Conservation (phyloP, 2,888 invertebrate genomes). For the Uropetala carovei region DNA sequence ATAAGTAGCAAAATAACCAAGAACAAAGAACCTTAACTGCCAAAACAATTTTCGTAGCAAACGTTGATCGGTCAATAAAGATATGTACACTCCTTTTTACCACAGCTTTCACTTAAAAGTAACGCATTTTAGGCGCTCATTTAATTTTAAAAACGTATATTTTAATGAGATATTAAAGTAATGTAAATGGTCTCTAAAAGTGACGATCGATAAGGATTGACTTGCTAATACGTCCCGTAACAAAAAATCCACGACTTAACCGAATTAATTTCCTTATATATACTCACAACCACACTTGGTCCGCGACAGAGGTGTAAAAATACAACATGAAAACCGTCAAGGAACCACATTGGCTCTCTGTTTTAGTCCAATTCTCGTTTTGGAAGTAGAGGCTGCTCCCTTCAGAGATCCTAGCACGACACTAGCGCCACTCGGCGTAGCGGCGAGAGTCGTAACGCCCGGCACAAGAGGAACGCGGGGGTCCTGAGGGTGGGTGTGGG, state of each 20-base stretch:
- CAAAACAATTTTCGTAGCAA: constrained; percentile 39
- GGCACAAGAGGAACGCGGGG: constrained; percentile 32
- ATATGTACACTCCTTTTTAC: constrained; percentile 57
- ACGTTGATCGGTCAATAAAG: constrained; percentile 6
- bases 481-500: constrained; percentile 67
- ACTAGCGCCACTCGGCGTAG: constrained; percentile 24
- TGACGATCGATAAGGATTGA: constrained; percentile 19
- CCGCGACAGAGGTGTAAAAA: neutral
- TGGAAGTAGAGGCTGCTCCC: constrained; percentile 68
- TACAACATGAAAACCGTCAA: constrained; percentile 13
- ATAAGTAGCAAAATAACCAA: neutral
- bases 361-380: constrained; percentile 33
- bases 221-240: constrained; percentile 25
- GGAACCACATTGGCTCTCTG: constrained; percentile 56
- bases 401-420: constrained; percentile 66
- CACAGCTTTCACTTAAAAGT: constrained; percentile 39
- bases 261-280: neutral
- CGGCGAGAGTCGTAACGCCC: constrained; percentile 10
- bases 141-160: constrained; percentile 28
- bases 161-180: constrained; percentile 37
- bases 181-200: neutral
- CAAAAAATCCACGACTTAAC: neutral
- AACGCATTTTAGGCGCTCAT: constrained; percentile 28
- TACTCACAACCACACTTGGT: constrained; percentile 17
- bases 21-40: constrained; percentile 38